These are phyloP conservation scores for Beaufortia kweichowensis DNA, from an alignment of 2,113 vertebrate species.

Conservation along the genomic window DNA sequence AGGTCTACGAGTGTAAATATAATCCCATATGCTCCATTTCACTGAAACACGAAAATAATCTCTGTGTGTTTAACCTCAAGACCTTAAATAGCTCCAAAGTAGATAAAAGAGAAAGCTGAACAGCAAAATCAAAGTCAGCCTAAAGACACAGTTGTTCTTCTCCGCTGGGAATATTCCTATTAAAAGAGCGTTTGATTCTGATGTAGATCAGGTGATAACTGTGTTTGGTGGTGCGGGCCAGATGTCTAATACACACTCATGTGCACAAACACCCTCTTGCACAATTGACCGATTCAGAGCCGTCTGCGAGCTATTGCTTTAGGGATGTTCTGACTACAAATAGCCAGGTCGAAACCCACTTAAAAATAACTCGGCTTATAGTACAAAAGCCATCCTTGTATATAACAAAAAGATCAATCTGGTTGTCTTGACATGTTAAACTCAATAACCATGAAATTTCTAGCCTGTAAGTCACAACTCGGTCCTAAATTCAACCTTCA, in stretches of 20 bases:
- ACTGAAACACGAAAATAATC: slow-evolving; percentile 11
- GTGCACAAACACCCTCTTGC: background rate
- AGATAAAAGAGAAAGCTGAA: background rate
- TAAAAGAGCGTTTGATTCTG: slow-evolving; percentile 22
- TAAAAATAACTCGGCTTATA: slow-evolving; percentile 28
- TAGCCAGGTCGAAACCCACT: slow-evolving; percentile 3
- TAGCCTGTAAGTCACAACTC: background rate
- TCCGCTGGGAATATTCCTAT: slow-evolving; percentile 32
- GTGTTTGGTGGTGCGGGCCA: slow-evolving; percentile 31
- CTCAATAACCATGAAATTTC: slow-evolving; percentile 12
- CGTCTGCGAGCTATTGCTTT: slow-evolving; percentile 26
- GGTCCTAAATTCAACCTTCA: slow-evolving; percentile 18
- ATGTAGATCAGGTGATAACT: slow-evolving; percentile 55
- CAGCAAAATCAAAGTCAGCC: slow-evolving; percentile 27
- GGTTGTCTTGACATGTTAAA: background rate
- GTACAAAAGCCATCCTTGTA: slow-evolving; percentile 1
- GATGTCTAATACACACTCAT: slow-evolving; percentile 29
- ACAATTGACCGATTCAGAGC: slow-evolving; percentile 37
- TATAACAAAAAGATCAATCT: background rate
- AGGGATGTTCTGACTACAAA: slow-evolving; percentile 45
- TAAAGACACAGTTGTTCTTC: slow-evolving; percentile 49
- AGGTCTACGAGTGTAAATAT: slow-evolving; percentile 10
- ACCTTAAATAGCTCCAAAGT: slow-evolving; percentile 24
- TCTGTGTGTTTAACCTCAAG: slow-evolving; percentile 27
- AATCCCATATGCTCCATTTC: slow-evolving; percentile 33